Evolutionary conservation across 2,113 vertebrate genomes (phyloP).

Genomic region (Dasyprocta punctata): DNA sequence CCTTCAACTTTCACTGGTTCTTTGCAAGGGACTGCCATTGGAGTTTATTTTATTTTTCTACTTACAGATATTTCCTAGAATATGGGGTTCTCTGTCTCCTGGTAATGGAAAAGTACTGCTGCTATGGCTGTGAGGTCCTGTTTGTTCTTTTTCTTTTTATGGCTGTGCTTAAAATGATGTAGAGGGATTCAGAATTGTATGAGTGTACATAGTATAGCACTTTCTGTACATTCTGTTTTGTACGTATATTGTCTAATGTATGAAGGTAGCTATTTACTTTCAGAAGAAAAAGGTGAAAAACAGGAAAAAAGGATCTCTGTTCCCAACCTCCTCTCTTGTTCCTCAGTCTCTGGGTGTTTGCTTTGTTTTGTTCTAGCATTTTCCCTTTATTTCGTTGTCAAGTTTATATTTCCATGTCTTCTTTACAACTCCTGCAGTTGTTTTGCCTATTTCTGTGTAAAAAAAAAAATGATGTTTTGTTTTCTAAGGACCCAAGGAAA

Average conservation of each 20-base stretch:
- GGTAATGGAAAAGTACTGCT: background rate
- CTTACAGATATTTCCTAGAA: background rate
- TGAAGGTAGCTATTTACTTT: background rate
- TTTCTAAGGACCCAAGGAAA: background rate
- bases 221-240: background rate
- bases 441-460: background rate
- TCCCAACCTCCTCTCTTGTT: background rate
- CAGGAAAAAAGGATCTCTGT: background rate
- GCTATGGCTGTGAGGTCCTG: background rate
- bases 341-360: background rate
- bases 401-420: background rate
- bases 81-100: background rate
- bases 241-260: background rate
- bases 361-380: background rate
- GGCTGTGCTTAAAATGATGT: background rate
- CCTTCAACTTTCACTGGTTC: background rate
- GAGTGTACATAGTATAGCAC: background rate
- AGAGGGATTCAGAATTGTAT: background rate
- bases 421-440: background rate
- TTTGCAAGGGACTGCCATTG: background rate
- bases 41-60: background rate
- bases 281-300: background rate
- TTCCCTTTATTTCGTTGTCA: background rate
- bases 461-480: background rate
- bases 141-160: background rate